Evolutionary conservation across 2,888 invertebrate species (phyloP), one percentile per base, ranked within the genome.

Genomic region (Protodeltote pygarga): DNA sequence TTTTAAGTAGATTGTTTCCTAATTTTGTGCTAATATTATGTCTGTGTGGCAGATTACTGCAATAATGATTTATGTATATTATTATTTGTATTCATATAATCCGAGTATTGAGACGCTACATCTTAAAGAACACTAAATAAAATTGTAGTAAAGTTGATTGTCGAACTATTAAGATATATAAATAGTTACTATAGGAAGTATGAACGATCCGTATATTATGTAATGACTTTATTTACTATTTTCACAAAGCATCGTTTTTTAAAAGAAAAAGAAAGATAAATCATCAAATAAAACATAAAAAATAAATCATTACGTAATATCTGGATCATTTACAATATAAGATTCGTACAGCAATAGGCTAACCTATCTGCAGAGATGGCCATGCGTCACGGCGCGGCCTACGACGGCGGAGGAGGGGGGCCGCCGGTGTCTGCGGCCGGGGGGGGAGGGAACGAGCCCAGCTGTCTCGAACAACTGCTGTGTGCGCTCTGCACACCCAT

Each of bases 401-500:
- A 83, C 78, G 85, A 85, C 73, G 85, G 85, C 13, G 87, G 82
- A 5, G 84, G 79, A 20, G 70, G 58, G 3, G 52, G 40, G 62
- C 14, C 20, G 45, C 10, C 35, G 13, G 16, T 0, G 8, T 59
- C 49, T 58, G 41, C 27, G 13, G 0, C 38, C 24, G 68, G 60
- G 3, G 47, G 47, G 6, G 47, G 28, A 48, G 47, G 37, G 31
- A 70, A 52, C 14, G 85, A 87, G 47, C 87, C 81, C 61, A 75
- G 80, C 71, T 92, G 90, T 40, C 79, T 92, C 3, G 92, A 92
- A 39, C 89, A 88, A 53, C 73, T 92, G 46, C 84, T 92, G 32
- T 92, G 92, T 31, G 89, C 91, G 0, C 83, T 92, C 1, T 92
- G 92, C 74, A 37, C 87, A 0, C 92, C 92, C 44, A 86, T 92